These are phyloP conservation scores for Rotaria magnacalcarata DNA, from an alignment of 2,888 invertebrate species.

Conservation along the genomic window DNA sequence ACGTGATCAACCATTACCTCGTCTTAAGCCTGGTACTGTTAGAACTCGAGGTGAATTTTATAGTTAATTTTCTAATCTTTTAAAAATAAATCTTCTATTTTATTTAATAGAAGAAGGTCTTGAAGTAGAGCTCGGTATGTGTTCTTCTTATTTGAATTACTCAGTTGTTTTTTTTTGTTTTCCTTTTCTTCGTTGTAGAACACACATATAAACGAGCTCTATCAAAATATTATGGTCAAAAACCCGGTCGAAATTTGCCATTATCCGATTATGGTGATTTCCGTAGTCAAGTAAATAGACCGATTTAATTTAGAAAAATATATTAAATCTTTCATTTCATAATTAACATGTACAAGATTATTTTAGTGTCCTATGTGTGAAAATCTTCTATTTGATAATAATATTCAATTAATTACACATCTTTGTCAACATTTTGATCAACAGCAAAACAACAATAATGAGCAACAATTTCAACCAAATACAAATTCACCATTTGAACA, in stretches of 20 bases:
- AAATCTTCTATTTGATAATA: conserved; percentile 42
- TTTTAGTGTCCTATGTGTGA: conserved; percentile 43
- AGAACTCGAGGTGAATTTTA: conserved; percentile 14
- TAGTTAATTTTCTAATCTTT: not conserved
- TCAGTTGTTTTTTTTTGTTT: not conserved
- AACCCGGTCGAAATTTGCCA: conserved; percentile 14
- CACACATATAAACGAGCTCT: conserved; percentile 12
- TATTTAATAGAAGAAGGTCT: conserved; percentile 16
- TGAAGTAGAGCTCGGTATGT: conserved; percentile 27
- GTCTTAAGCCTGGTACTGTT: conserved; percentile 29
- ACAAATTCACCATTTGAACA: conserved; percentile 44
- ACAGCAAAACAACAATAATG: not conserved
- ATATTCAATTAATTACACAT: conserved; percentile 42
- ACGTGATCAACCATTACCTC: conserved; percentile 16
- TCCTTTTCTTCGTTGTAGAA: not conserved
- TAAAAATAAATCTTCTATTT: not conserved
- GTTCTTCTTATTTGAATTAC: not conserved
- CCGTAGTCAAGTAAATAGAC: not conserved
- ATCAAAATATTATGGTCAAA: conserved; percentile 35
- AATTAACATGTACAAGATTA: not conserved
- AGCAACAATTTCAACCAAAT: conserved; percentile 36
- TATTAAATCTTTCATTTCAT: not conserved
- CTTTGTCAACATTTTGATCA: conserved; percentile 45
- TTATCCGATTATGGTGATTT: conserved; percentile 35
- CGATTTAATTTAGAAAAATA: not conserved